Conservation (phyloP, 1,140 invertebrate species). For the Muscidifurax raptorellus region DNA sequence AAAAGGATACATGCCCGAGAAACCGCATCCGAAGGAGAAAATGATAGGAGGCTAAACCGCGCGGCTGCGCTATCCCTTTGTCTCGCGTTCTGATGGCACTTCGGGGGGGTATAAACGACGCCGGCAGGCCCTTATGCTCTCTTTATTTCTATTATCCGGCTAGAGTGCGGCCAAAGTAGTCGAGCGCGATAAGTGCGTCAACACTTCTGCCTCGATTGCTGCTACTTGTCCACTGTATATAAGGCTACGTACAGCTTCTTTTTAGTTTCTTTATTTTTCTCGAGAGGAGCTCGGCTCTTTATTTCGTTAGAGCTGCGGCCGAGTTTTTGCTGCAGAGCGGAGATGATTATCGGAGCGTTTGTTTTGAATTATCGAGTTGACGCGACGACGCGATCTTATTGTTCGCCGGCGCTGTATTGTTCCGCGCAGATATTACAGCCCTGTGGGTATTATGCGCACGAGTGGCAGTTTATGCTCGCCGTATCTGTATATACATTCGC, state of each 20-base stretch:
- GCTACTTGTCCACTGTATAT: neutral
- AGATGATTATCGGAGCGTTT: slow-evolving; percentile 17
- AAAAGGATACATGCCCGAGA: neutral
- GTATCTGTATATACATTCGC: neutral
- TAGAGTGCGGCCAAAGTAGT: slow-evolving; percentile 21
- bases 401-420: neutral
- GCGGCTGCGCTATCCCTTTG: slow-evolving; percentile 47
- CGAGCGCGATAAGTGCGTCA: slow-evolving; percentile 29
- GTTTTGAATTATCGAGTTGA: slow-evolving; percentile 24
- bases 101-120: slow-evolving; percentile 38
- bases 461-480: neutral
- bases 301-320: neutral
- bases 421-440: neutral
- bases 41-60: slow-evolving; percentile 1
- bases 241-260: neutral
- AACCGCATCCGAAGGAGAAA: neutral
- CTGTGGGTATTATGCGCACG: neutral
- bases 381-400: neutral
- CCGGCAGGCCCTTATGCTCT: slow-evolving; percentile 46
- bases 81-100: slow-evolving; percentile 30
- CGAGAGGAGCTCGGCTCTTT: neutral
- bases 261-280: neutral
- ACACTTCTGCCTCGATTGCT: neutral
- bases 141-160: slow-evolving; percentile 50
- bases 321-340: neutral